These are phyloP conservation scores for Diadophis punctatus DNA, from an alignment of 2,113 vertebrate genomes.

Conservation along the genomic window DNA sequence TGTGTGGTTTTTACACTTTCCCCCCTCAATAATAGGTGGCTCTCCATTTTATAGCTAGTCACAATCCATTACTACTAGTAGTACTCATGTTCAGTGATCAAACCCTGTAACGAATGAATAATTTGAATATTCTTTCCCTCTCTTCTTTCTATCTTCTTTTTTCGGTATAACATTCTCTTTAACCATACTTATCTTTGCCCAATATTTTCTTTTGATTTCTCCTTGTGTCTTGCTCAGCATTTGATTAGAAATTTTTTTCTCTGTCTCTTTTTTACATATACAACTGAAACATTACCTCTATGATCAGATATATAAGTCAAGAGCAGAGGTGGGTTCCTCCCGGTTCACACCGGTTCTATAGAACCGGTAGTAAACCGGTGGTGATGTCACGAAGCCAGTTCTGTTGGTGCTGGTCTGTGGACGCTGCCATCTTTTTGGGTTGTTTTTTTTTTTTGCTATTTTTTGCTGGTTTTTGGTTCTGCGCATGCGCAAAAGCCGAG, in stretches of 20 bases:
- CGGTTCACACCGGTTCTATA: too few species aligned
- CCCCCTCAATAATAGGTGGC: not conserved
- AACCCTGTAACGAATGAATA: not conserved
- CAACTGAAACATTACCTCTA: constrained; percentile 1
- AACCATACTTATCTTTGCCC: not conserved
- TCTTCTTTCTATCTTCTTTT: not conserved
- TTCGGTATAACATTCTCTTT: not conserved
- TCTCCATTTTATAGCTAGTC: not conserved
- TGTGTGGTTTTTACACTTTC: not conserved
- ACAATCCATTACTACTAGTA: not conserved
- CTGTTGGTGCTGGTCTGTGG: too few species aligned
- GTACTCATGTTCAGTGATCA: not conserved
- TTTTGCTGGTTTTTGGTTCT: too few species aligned
- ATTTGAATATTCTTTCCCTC: not conserved
- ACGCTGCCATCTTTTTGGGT: too few species aligned
- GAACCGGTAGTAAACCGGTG: too few species aligned
- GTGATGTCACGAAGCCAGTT: too few species aligned
- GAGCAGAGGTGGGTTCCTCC: too few species aligned
- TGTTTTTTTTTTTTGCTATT: too few species aligned
- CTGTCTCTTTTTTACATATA: not conserved
- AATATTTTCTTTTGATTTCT: not conserved
- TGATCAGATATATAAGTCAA: not conserved
- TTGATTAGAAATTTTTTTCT: not conserved
- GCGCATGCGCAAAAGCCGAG: too few species aligned
- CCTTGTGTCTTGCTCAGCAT: not conserved